Conservation (phyloP, 2,888 invertebrate species). For the Atethmia centrago region DNA sequence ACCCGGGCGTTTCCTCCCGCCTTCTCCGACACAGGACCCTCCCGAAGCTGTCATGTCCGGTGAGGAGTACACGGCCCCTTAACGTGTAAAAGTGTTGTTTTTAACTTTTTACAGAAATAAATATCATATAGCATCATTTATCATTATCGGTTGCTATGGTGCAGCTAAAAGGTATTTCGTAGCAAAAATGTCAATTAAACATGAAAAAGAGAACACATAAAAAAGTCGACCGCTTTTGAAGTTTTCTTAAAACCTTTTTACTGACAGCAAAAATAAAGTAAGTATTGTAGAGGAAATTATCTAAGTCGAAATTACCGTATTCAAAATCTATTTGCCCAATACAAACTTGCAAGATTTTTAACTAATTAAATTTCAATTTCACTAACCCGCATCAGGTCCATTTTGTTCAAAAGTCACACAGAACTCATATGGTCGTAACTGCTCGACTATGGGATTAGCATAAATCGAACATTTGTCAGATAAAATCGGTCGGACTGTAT, state of each 20-base stretch:
- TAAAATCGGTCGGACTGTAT: slow-evolving; percentile 37
- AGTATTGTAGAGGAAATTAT: neutral
- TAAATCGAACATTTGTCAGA: slow-evolving; percentile 44
- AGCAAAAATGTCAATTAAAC: neutral
- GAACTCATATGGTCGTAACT: slow-evolving; percentile 73
- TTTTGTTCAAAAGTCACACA: slow-evolving; percentile 64
- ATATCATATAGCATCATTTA: too few species aligned
- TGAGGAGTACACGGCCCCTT: too few species aligned
- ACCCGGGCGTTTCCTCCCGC: too few species aligned
- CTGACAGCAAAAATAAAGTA: neutral
- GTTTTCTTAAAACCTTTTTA: neutral
- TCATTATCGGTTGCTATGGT: too few species aligned
- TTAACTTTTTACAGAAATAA: too few species aligned
- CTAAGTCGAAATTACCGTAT: too few species aligned
- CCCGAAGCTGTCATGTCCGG: too few species aligned
- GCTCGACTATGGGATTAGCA: slow-evolving; percentile 67
- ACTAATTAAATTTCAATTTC: neutral
- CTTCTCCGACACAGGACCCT: too few species aligned
- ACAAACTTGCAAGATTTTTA: neutral
- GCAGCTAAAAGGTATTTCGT: neutral
- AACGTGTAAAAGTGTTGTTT: too few species aligned
- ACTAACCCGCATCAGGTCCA: slow-evolving; percentile 55
- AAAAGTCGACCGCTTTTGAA: neutral
- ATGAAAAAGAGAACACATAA: too few species aligned
- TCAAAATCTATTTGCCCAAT: too few species aligned